Conservation (phyloP, 2,797 vertebrate genomes). For the Orestias chungarensis region DNA sequence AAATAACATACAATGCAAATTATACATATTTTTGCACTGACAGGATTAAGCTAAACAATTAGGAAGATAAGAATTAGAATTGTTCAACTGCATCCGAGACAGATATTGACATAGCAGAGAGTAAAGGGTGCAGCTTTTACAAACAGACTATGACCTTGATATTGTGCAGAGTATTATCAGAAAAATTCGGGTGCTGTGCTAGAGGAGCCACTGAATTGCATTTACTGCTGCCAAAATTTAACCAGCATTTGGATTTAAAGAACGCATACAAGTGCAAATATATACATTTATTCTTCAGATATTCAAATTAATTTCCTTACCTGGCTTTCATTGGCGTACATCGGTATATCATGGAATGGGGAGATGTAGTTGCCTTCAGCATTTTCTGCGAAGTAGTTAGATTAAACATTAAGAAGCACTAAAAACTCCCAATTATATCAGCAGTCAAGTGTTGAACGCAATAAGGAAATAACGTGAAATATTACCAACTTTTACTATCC, state of each 20-base stretch:
- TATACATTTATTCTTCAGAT: neutral
- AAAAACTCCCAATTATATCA: neutral
- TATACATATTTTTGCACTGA: neutral
- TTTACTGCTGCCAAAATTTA: neutral
- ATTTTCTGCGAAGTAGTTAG: slow-evolving; percentile 83
- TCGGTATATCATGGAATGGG: slow-evolving; percentile 94
- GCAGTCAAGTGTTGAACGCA: neutral
- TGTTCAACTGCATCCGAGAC: slow-evolving; percentile 8
- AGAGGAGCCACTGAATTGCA: neutral
- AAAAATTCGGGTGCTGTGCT: neutral
- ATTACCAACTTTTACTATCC: neutral
- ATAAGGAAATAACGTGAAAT: neutral
- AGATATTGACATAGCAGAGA: slow-evolving; percentile 35
- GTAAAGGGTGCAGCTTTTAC: slow-evolving; percentile 55
- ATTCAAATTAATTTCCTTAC: slow-evolving; percentile 69
- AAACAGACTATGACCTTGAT: slow-evolving; percentile 48
- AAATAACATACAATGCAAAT: neutral
- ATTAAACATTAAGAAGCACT: neutral
- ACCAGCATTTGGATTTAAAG: neutral
- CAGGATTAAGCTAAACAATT: neutral
- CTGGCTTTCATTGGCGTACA: slow-evolving; percentile 85
- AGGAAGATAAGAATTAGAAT: slow-evolving; percentile 45
- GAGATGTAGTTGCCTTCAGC: slow-evolving; percentile 89
- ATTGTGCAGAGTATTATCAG: slow-evolving; percentile 2
- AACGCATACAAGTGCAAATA: neutral